phyloP scores from a whole-genome alignment of 2,888 invertebrate genomes.

The Eubasilissa splendida region DNA sequence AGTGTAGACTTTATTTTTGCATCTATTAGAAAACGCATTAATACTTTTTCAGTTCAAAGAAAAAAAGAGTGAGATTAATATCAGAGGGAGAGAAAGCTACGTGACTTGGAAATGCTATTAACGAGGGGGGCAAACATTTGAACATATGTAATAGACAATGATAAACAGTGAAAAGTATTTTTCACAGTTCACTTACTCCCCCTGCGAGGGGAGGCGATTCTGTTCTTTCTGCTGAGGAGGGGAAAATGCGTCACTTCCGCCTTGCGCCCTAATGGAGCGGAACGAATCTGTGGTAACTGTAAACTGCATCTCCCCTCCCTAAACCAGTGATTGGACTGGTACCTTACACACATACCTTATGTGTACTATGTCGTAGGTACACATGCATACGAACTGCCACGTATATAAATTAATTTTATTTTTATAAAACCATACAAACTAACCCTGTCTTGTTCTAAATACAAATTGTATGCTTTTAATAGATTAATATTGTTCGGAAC shows the following conservation, averaged over 20 bases:
- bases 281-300: constrained; percentile 45
- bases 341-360: background rate
- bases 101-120: constrained; percentile 31
- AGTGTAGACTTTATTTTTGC: too few relatives aligned
- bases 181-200: constrained; percentile 45
- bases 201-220: constrained; percentile 26
- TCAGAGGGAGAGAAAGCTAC: constrained; percentile 14
- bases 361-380: background rate
- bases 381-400: too few relatives aligned
- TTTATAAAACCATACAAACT: too few relatives aligned
- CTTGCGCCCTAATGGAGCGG: constrained; percentile 49
- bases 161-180: constrained; percentile 56
- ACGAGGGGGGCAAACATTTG: constrained; percentile 42
- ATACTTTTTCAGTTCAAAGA: background rate
- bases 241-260: constrained; percentile 55
- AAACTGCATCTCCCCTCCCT: constrained; percentile 32
- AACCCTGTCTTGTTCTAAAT: too few relatives aligned
- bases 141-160: constrained; percentile 56
- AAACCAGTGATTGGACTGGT: background rate
- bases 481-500: too few relatives aligned
- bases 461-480: too few relatives aligned
- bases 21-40: background rate
- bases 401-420: too few relatives aligned
- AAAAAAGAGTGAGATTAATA: constrained; percentile 15
- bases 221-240: constrained; percentile 39